Evolutionary conservation across 2,113 vertebrate species (phyloP).

Genomic region (Osmerus mordax): DNA sequence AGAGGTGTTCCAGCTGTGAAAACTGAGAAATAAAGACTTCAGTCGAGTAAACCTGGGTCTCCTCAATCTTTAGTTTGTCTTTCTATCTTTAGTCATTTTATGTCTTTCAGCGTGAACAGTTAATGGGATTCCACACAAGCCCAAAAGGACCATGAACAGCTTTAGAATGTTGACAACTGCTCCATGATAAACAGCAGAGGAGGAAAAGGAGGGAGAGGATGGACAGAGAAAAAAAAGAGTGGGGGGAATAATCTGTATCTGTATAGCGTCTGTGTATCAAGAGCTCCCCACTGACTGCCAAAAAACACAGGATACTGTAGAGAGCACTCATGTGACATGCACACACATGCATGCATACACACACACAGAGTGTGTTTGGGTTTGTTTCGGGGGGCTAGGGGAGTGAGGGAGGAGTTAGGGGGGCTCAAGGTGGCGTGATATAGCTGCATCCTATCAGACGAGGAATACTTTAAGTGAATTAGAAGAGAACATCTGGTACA

Average conservation of each 20-base stretch:
- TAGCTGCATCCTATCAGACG: conserved; percentile 39
- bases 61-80: conserved; percentile 5
- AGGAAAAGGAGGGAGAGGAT: background rate
- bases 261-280: background rate
- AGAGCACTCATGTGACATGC: conserved; percentile 36
- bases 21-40: conserved; percentile 53
- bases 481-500: conserved; percentile 37
- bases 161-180: background rate
- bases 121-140: no score
- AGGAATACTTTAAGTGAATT: conserved; percentile 34
- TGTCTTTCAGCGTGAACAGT: no score
- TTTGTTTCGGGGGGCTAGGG: conserved; percentile 18
- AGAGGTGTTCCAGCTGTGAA: conserved; percentile 9
- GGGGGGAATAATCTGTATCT: background rate
- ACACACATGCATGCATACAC: conserved; percentile 1
- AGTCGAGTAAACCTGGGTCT: background rate
- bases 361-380: conserved; percentile 4
- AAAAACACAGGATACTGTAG: conserved; percentile 15
- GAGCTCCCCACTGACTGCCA: conserved; percentile 9
- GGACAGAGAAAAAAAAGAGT: background rate
- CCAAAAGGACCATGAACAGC: background rate
- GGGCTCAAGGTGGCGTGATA: conserved; percentile 44
- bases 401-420: conserved; percentile 9
- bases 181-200: background rate
- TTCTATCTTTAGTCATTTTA: background rate